phyloP scores from a whole-genome alignment of 2,797 vertebrate species.

The Lateolabrax maculatus region DNA sequence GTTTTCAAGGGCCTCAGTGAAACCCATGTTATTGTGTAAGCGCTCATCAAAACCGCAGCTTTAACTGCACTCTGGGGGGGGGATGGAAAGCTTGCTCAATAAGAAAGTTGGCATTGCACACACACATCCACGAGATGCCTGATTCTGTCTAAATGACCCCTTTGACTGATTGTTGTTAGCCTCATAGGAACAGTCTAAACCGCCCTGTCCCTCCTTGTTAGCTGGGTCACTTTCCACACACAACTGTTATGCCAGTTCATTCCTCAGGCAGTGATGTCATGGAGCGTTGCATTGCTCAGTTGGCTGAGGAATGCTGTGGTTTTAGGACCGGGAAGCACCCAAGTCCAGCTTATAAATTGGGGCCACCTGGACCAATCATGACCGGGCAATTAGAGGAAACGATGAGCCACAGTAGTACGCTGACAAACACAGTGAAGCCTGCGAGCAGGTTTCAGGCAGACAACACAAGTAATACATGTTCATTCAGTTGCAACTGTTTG shows the following conservation, averaged over 20 bases:
- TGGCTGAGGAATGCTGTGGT: constrained; percentile 83
- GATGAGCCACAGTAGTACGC: constrained; percentile 55
- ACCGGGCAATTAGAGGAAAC: constrained; percentile 45
- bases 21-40: constrained; percentile 58
- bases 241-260: constrained; percentile 79
- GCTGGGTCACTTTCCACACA: constrained; percentile 72
- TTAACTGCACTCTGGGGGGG: constrained; percentile 46
- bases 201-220: constrained; percentile 59
- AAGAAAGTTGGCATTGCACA: constrained; percentile 36
- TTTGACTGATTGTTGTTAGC: constrained; percentile 57
- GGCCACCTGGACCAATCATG: constrained; percentile 55
- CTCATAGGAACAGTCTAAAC: constrained; percentile 45
- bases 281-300: constrained; percentile 64
- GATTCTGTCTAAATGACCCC: constrained; percentile 46
- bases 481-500: not conserved
- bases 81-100: constrained; percentile 56
- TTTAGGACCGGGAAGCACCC: constrained; percentile 66
- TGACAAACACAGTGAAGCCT: constrained; percentile 41
- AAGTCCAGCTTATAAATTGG: constrained; percentile 45
- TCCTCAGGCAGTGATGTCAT: constrained; percentile 85
- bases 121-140: not conserved
- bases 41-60: constrained; percentile 57
- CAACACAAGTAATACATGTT: not conserved
- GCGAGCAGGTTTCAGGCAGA: not conserved
- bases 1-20: constrained; percentile 49